Evolutionary conservation across 2,888 invertebrate species (phyloP).

Genomic region (Patella pellucida): DNA sequence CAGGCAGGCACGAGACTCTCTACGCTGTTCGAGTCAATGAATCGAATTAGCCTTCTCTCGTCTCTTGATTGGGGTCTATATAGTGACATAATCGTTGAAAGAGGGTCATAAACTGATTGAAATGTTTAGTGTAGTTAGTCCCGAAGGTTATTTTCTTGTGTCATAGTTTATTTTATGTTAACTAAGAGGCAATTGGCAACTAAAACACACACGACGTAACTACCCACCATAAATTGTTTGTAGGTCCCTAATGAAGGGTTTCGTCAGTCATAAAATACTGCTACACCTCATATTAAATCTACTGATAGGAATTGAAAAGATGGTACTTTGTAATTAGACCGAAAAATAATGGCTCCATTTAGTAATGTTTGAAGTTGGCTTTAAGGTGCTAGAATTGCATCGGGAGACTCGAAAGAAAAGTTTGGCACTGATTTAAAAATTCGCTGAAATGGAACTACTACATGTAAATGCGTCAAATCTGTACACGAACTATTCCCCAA

Average conservation of each 20-base stretch:
- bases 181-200: constrained; percentile 3
- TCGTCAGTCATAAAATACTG: neutral
- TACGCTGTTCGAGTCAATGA: no score
- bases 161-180: constrained; percentile 2
- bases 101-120: constrained; percentile 1
- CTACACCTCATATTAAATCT: neutral
- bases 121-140: neutral
- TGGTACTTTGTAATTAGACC: constrained; percentile 5
- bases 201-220: neutral
- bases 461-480: no score
- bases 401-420: no score
- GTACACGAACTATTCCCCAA: no score
- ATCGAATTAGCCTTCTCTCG: neutral
- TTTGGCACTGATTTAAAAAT: no score
- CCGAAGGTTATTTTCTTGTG: neutral
- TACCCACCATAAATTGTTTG: constrained; percentile 4
- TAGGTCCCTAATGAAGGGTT: constrained; percentile 5
- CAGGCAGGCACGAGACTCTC: constrained; percentile 5
- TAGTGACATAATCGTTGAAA: neutral
- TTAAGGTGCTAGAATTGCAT: no score
- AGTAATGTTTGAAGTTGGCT: no score
- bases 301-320: neutral
- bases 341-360: no score
- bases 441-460: no score
- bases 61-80: neutral